Evolutionary conservation across 1,140 invertebrate species (phyloP), one percentile per base, ranked within the genome.

Genomic region (Oncopodura yosiiana): DNA sequence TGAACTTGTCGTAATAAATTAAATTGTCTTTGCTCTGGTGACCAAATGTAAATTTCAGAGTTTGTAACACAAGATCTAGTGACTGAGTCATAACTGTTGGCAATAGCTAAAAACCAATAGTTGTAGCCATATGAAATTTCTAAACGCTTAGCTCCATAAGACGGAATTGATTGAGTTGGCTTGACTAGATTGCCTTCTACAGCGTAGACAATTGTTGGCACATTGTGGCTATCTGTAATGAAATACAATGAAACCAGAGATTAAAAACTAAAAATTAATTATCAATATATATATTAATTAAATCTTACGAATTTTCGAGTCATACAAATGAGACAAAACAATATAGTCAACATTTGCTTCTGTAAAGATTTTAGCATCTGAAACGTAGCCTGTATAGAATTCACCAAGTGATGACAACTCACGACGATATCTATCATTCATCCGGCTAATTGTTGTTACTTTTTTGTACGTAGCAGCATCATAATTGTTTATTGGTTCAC

Each of bases 1-100:
- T 48, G 29, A n/a, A 49, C 23, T 11, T 53, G 37, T 3, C 50
- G n/a, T 18, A 49, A 9, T 8, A 59, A 43, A 5, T 46, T 8
- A 34, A 58, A 58, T 16, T 46, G 16, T 8, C 26, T 36, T 21
- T 38, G 23, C 16, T 37, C 16, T 16, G 8, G 9, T 12, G 42
- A 46, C 56, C 56, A 58, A 21, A 38, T 23, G 19, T 52, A 53
- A 52, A 58, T 58, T 11, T 19, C 34, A 8, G 46, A 49, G 23
- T 37, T 30, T 36, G 46, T 5, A 14, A n/a, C n/a, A 23, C 46
- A 49, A 21, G 30, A 37, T 3, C 3, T 11, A 21, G 34, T 19
- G 3, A 18, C 16, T 14, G 14, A 24, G 12, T 29, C 21, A 14
- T 38, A 24, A 19, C 36, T 54, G 23, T 60, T 60, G n/a, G 45